Base-by-base conservation (phyloP, 2,888 invertebrate species). In the Fragum sueziense region DNA sequence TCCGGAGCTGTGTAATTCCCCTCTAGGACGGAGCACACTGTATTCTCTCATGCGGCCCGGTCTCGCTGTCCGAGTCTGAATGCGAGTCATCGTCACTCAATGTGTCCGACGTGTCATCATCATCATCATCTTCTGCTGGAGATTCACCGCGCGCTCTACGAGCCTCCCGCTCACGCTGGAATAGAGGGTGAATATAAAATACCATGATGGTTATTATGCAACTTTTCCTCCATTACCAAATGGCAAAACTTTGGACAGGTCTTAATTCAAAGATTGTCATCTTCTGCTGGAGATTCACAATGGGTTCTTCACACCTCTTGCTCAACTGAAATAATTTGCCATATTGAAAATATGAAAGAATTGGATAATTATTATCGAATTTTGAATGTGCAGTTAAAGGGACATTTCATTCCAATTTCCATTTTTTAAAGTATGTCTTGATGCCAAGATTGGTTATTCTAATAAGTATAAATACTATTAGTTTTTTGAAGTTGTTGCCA, bases 1-100 rank as follows among this genome's bases (percentile, higher is more conserved):
- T 37, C 37, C 14, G 14, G 37, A 37, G 14, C 37, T 37, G 7
- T 37, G 37, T 47, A 47, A 47, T 4, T 47, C 14, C n/a, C n/a
- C 9, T 72, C 61, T 79, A 83, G 20, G 83, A 83, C 0, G 77
- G 83, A 47, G 70, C 73, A 61, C 83, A 83, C 47, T 79, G 67
- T 37, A 82, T 79, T 11, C 75, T 67, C 27, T 83, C 77, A 22
- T 72, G 62, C 20, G 75, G 77, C 20, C 61, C 57, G 31, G 34
- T 51, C 6, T 79, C 76, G 47, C 71, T 70, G 61, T 83, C 83
- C 2, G 80, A 80, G 31, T 76, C 79, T 17, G 76, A 72, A 1
- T 71, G 52, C 14, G 74, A 34, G 0, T 61, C 37, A 29, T 80
- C 83, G 7, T 80, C 80, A 70, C 75, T 74, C 9, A 74, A 31